phyloP scores from a whole-genome alignment of 2,797 vertebrate species.

The Xenopus petersii region DNA sequence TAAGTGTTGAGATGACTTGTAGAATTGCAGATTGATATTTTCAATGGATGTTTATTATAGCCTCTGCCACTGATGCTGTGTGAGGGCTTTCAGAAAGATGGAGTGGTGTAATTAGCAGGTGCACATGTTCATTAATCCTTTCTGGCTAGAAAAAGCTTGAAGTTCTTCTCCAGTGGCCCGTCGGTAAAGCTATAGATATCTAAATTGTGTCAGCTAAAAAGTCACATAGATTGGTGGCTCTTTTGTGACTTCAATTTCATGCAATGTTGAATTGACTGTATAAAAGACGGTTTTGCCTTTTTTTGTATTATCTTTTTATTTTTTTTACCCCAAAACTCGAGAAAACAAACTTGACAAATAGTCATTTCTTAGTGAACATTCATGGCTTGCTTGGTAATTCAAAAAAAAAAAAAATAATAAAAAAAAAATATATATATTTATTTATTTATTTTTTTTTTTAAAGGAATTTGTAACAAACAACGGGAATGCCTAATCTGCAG shows the following conservation, averaged over 20 bases:
- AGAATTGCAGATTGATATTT: constrained; percentile 68
- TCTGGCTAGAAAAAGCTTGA: constrained; percentile 69
- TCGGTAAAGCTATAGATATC: constrained; percentile 79
- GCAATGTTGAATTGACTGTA: constrained; percentile 71
- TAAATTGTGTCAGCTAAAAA: constrained; percentile 77
- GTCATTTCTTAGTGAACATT: too few species aligned
- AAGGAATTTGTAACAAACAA: too few species aligned
- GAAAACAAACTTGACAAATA: too few species aligned
- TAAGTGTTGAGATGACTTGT: constrained; percentile 62
- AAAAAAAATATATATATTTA: too few species aligned
- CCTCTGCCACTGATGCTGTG: constrained; percentile 63
- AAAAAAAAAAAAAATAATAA: too few species aligned
- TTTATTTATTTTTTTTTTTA: too few species aligned
- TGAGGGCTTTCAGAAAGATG: constrained; percentile 72
- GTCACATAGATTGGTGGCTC: constrained; percentile 70
- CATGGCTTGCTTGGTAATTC: too few species aligned
- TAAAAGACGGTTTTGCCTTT: constrained; percentile 62
- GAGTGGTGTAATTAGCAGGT: constrained; percentile 77
- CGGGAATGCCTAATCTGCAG: too few species aligned
- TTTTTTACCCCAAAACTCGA: too few species aligned
- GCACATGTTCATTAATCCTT: constrained; percentile 77
- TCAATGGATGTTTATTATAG: constrained; percentile 67
- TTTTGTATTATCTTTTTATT: constrained; percentile 54
- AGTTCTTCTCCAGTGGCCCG: constrained; percentile 73
- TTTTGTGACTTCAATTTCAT: constrained; percentile 78